Evolutionary conservation across 2,888 invertebrate genomes (phyloP).

Genomic region (Patella ulyssiponensis): DNA sequence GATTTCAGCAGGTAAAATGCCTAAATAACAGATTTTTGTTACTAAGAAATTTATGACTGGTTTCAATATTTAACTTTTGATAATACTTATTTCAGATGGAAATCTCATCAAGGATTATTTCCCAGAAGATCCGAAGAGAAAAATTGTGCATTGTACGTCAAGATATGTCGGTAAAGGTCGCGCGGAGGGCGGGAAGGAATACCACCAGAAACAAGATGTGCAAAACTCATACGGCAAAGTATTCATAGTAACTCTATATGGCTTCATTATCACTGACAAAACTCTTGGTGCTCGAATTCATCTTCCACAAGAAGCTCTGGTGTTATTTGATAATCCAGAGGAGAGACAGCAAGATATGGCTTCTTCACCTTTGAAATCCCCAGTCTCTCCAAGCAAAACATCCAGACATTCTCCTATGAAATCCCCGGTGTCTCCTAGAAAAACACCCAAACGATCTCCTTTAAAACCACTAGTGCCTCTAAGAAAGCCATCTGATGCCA

Average conservation of each 20-base stretch:
- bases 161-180: conserved; percentile 59
- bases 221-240: conserved; percentile 52
- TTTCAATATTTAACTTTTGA: too few species aligned
- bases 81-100: conserved; percentile 10
- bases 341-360: conserved; percentile 40
- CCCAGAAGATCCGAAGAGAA: conserved; percentile 4
- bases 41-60: too few species aligned
- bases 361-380: background rate
- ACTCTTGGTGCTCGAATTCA: conserved; percentile 68
- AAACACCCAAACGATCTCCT: background rate
- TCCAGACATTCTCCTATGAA: background rate
- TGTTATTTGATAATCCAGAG: conserved; percentile 61
- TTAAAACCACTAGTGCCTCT: conserved; percentile 15
- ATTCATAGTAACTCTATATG: conserved; percentile 55
- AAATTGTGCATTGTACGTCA: conserved; percentile 66
- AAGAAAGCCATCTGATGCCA: conserved; percentile 2
- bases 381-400: background rate
- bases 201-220: conserved; percentile 49
- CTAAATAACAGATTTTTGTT: too few species aligned
- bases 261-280: conserved; percentile 63
- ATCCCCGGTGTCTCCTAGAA: background rate
- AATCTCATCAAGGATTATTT: conserved; percentile 20
- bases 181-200: conserved; percentile 45
- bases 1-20: too few species aligned
- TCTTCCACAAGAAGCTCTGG: conserved; percentile 51